A percentile compares a stretch with the other conserved stretches of the same genome.
Evolutionary conservation across 2,888 invertebrate genomes (phyloP).

Genomic region (Germaria angustata): DNA sequence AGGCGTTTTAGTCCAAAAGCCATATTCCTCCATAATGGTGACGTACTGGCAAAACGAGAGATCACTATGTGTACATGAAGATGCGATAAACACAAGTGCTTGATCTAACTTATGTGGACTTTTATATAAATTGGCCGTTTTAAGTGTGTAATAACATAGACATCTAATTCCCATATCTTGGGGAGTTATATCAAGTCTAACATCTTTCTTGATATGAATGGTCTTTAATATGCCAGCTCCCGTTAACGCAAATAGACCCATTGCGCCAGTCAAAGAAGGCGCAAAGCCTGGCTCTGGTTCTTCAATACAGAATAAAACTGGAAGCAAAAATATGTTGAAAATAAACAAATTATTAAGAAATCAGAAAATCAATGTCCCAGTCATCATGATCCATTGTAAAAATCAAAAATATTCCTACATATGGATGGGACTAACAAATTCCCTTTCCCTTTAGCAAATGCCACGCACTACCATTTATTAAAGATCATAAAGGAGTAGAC

Average conservation of each 20-base stretch:
- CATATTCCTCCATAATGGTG: slow-evolving; percentile 62
- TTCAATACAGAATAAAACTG: slow-evolving; percentile 71
- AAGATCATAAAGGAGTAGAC: too few species aligned
- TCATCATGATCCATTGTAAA: too few species aligned
- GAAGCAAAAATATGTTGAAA: too few species aligned
- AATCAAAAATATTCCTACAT: too few species aligned
- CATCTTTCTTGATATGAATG: slow-evolving; percentile 65
- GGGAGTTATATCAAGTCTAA: slow-evolving; percentile 72
- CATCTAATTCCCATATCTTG: slow-evolving; percentile 71
- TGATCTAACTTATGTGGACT: slow-evolving; percentile 8
- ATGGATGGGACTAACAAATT: too few species aligned
- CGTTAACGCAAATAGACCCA: slow-evolving; percentile 73
- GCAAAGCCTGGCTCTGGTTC: slow-evolving; percentile 74
- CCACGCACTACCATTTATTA: too few species aligned
- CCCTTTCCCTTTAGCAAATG: too few species aligned
- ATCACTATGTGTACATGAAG: slow-evolving; percentile 68
- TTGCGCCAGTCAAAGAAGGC: slow-evolving; percentile 72
- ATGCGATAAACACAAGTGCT: slow-evolving; percentile 69
- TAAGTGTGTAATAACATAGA: slow-evolving; percentile 20
- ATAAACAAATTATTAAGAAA: too few species aligned
- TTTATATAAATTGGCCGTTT: slow-evolving; percentile 27
- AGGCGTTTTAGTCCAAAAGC: slow-evolving; percentile 68
- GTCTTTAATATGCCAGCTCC: slow-evolving; percentile 73
- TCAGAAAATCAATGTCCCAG: too few species aligned
- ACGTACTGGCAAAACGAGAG: slow-evolving; percentile 69